phyloP scores from a whole-genome alignment of 1,140 invertebrate genomes.

The Neoseiulus cucumeris region DNA sequence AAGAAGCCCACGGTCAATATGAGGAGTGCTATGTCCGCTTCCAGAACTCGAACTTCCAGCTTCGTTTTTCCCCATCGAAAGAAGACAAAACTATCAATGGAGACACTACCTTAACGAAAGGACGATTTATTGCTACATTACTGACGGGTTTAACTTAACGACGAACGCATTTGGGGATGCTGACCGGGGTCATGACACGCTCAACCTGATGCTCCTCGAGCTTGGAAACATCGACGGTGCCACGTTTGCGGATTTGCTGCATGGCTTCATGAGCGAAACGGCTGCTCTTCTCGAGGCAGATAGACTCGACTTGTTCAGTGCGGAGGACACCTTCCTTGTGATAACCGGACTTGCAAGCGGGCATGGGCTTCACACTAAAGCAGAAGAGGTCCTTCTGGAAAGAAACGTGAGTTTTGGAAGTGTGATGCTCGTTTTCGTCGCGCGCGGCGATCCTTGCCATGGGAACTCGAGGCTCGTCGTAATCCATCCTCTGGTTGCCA shows the following conservation, averaged over 20 bases:
- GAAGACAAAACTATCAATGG: no score
- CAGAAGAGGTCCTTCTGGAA: neutral
- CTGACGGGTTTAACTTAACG: no score
- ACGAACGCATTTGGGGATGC: neutral
- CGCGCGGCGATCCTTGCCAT: neutral
- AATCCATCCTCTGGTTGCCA: neutral
- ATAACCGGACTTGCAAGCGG: neutral
- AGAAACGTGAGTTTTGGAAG: neutral
- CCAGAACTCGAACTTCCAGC: no score
- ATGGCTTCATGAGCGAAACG: neutral
- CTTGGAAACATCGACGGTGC: neutral
- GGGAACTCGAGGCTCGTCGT: neutral
- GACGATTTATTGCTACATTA: no score
- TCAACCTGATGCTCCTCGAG: neutral
- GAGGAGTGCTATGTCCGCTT: no score
- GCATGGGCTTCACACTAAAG: neutral
- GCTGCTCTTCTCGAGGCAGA: neutral
- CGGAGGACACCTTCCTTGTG: neutral
- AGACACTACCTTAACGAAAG: no score
- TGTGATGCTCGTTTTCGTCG: neutral
- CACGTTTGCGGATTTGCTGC: neutral
- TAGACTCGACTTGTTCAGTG: neutral
- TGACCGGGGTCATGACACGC: neutral
- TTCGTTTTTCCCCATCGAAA: no score
- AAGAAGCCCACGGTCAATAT: no score